Base-by-base conservation (phyloP, 2,888 invertebrate genomes). In the Chrysolina oricalcia region DNA sequence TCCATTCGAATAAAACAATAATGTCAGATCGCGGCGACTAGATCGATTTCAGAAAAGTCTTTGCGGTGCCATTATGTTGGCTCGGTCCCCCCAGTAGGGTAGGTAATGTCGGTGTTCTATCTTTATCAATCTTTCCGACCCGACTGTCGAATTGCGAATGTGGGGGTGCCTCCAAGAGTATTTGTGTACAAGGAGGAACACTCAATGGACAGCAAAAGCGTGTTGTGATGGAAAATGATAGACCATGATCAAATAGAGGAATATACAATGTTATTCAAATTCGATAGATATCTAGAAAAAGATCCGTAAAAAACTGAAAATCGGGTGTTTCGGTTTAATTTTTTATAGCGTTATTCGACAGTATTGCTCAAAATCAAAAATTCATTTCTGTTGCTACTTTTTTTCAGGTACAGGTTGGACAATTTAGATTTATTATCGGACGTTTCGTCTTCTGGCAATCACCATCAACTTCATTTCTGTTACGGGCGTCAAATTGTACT, bases 101-200 rank as follows among this genome's bases (percentile, higher is more conserved):
- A 50, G 19, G 66, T 68, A 68, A 73, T 68, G 63, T 66, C 56
- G 50, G 48, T 63, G 73, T 63, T 73, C 40, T 73, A 68, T 73
- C 73, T 73, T 48, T 73, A 73, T 73, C 73, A 73, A 73, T 73
- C 73, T 73, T 65, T 68, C 50, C 68, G 63, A 62, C 48, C 41
- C 63, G 27, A 63, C 48, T 73, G 73, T 73, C 73, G 73, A 15
- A 35, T 43, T 56, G 21, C 19, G 40, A n/a, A 40, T 50, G 50
- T 17, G 67, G 67, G 27, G 67, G 27, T 23, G 23, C 11, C n/a
- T n/a, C 21, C 48, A 59, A 23, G 23, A 59, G 59, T n/a, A 35
- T 15, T 23, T 59, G 15, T 35, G 59, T 27, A 59, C 59, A 59
- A n/a, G 59, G 59, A 11, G 53, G 17, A 21, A 59, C 17, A 5